A percentile compares a stretch with the other conserved stretches of the same genome.
Evolutionary conservation across 1,140 invertebrate species (phyloP).

Genomic region (Penaeus chinensis): DNA sequence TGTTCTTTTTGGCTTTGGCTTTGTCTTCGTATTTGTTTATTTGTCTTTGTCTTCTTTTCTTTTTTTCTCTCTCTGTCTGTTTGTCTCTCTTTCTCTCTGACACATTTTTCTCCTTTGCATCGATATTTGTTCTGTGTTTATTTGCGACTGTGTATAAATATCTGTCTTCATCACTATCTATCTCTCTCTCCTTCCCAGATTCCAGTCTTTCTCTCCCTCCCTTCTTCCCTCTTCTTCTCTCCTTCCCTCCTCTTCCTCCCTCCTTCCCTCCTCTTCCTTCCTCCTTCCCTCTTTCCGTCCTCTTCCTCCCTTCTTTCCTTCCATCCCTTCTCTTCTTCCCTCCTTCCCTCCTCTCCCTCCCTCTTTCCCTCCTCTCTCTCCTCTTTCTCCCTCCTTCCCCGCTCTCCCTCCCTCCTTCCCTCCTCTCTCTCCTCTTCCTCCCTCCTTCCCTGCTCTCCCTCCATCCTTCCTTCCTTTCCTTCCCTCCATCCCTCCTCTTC

Average conservation of each 20-base stretch:
- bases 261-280: not conserved
- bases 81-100: too few relatives aligned
- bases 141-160: too few relatives aligned
- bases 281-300: not conserved
- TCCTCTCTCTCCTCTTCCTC: not conserved
- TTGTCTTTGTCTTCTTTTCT: too few relatives aligned
- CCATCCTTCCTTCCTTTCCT: not conserved
- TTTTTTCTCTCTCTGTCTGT: too few relatives aligned
- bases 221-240: not conserved
- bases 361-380: not conserved
- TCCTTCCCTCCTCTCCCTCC: not conserved
- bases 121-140: too few relatives aligned
- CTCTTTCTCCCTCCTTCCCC: not conserved
- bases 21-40: too few relatives aligned
- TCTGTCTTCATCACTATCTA: not conserved
- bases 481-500: too few relatives aligned
- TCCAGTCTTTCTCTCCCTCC: not conserved
- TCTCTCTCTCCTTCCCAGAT: not conserved
- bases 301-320: not conserved
- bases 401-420: not conserved
- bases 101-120: too few relatives aligned
- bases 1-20: too few relatives aligned
- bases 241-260: not conserved
- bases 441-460: slow-evolving; percentile 23
- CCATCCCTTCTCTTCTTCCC: not conserved